These are phyloP conservation scores for Gymnocephalus cernua DNA, from an alignment of 2,113 vertebrate genomes.

Conservation along the genomic window DNA sequence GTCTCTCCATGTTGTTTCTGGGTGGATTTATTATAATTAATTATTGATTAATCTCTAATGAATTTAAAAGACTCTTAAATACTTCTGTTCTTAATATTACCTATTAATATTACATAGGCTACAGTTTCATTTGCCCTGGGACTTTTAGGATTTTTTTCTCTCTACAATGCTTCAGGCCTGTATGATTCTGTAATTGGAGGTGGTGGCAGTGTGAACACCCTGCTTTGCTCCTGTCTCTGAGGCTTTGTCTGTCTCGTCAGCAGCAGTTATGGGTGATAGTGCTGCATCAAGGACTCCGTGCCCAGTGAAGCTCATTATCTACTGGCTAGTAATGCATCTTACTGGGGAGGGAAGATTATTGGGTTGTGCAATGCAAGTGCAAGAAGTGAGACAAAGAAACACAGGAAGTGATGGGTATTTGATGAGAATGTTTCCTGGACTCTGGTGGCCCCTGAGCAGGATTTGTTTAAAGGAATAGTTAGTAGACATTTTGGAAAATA, in stretches of 20 bases:
- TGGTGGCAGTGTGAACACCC: conserved; percentile 62
- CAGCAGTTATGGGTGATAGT: conserved; percentile 45
- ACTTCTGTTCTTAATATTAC: neutral
- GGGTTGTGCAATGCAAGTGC: conserved; percentile 15
- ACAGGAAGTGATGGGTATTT: neutral
- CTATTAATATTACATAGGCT: conserved; percentile 44
- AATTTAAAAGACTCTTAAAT: conserved; percentile 54
- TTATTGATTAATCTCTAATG: conserved; percentile 64
- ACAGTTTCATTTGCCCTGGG: conserved; percentile 31
- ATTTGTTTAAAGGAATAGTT: neutral
- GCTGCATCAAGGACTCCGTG: conserved; percentile 41
- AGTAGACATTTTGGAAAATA: no score
- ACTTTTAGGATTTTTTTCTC: neutral
- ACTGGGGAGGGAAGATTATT: neutral
- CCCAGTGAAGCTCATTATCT: conserved; percentile 38
- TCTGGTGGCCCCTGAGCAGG: no score
- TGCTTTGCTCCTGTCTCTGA: conserved; percentile 37
- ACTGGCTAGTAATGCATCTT: conserved; percentile 24
- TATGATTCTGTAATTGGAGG: conserved; percentile 60
- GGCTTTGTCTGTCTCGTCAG: conserved; percentile 51
- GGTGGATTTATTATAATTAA: conserved; percentile 47
- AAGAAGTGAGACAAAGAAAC: conserved; percentile 3
- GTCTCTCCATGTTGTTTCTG: conserved; percentile 27
- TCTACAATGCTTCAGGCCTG: conserved; percentile 29
- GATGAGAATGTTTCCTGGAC: neutral